A percentile compares a stretch with the other conserved stretches of the same genome.
These are phyloP conservation scores for Hydropotes inermis DNA, from an alignment of 2,113 vertebrate species.

Conservation along the genomic window DNA sequence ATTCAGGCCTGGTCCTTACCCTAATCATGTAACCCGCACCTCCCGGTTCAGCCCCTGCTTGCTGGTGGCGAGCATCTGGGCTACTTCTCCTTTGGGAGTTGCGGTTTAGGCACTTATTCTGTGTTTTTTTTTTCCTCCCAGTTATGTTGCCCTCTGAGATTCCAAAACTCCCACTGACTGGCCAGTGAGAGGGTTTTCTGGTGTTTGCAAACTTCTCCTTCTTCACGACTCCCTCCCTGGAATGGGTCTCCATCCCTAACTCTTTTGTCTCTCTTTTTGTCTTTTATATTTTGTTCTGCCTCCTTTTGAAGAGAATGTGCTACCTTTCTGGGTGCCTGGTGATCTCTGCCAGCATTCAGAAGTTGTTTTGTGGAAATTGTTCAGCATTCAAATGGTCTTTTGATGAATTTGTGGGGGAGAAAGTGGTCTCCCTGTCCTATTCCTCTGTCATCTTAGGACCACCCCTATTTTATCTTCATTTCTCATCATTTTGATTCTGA, in stretches of 20 bases:
- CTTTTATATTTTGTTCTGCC: not conserved
- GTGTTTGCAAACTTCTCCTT: not conserved
- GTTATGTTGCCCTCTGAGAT: not conserved
- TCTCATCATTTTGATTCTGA: not conserved
- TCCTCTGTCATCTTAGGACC: not conserved
- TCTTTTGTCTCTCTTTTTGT: not conserved
- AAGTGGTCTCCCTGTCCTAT: not conserved
- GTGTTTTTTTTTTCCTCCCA: fast-evolving
- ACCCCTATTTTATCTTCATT: not conserved
- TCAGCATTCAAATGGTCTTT: not conserved
- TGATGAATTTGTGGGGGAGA: not conserved
- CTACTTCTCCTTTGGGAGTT: not conserved
- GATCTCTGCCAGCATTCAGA: not conserved
- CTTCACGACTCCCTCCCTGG: not conserved
- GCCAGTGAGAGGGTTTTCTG: not conserved
- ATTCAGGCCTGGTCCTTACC: not conserved
- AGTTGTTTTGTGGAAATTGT: not conserved
- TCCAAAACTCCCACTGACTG: not conserved
- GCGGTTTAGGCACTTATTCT: fast-evolving
- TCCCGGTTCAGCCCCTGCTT: not conserved
- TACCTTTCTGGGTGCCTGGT: not conserved
- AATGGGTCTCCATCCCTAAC: not conserved
- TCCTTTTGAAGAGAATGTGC: not conserved
- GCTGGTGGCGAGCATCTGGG: not conserved
- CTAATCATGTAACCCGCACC: not conserved